Conservation (phyloP, 2,113 vertebrate species). For the Clarias batrachus region DNA sequence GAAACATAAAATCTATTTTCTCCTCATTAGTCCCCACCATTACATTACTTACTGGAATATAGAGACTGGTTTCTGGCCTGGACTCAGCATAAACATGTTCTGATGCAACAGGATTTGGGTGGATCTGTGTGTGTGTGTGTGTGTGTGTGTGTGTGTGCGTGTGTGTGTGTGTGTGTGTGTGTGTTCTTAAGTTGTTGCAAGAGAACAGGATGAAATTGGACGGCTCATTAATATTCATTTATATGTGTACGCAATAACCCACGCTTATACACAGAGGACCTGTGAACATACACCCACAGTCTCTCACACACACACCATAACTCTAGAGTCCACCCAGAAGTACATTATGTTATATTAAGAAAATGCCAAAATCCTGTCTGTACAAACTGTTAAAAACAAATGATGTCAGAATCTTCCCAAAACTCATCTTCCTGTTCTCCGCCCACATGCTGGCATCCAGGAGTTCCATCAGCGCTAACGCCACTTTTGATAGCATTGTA, state of each 20-base stretch:
- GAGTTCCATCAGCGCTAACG: not conserved
- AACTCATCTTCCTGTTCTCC: not conserved
- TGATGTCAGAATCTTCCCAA: not conserved
- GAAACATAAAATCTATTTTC: not conserved
- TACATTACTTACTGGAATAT: not conserved
- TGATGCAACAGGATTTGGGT: not conserved
- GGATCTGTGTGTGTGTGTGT: not conserved
- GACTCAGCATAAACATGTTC: not conserved
- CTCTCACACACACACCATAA: not conserved
- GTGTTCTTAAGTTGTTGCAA: not conserved
- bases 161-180: conserved; percentile 4
- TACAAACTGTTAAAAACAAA: not conserved
- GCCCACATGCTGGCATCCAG: not conserved
- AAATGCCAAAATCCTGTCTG: not conserved
- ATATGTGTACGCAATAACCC: not conserved
- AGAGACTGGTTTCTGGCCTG: not conserved
- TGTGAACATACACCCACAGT: not conserved
- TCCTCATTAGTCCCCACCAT: not conserved
- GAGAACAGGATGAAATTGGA: not conserved
- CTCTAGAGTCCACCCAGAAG: not conserved
- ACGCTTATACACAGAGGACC: not conserved
- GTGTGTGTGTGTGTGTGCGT: conserved; percentile 3
- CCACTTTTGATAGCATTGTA: not conserved
- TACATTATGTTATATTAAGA: not conserved
- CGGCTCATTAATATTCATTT: not conserved